These are phyloP conservation scores for Lagopus leucura DNA, from an alignment of 2,113 vertebrate genomes.

Conservation along the genomic window DNA sequence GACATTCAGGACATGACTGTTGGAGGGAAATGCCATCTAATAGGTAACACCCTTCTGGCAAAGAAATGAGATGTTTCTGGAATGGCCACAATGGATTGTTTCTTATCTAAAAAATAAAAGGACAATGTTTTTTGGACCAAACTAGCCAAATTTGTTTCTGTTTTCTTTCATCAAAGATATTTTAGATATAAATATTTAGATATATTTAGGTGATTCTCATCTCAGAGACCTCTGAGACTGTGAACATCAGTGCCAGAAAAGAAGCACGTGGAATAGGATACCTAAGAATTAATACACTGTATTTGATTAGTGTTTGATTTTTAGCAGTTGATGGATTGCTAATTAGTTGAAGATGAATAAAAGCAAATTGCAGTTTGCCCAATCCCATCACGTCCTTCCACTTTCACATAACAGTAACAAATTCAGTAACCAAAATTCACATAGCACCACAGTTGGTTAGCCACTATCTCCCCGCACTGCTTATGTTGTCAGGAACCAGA, in stretches of 20 bases:
- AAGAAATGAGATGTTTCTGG: accelerated
- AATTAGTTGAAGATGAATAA: not conserved
- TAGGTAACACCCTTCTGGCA: not conserved
- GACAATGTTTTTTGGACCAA: not conserved
- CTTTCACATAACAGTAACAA: not conserved
- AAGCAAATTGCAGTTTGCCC: not conserved
- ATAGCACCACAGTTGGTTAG: not conserved
- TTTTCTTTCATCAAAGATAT: not conserved
- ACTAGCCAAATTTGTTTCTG: not conserved
- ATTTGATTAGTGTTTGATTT: not conserved
- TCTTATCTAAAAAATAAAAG: not conserved
- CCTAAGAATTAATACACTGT: not conserved
- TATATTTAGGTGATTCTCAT: not conserved
- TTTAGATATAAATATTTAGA: not conserved
- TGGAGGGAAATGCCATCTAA: not conserved
- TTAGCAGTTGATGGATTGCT: not conserved
- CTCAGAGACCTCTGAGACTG: not conserved
- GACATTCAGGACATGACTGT: not conserved
- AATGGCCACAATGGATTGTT: not conserved
- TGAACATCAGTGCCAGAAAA: not conserved
- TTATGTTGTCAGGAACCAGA: not conserved
- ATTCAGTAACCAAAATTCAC: not conserved
- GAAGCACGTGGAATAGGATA: not conserved
- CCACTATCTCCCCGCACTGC: accelerated
- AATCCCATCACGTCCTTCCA: not conserved